phyloP scores from a whole-genome alignment of 2,113 vertebrate genomes.

The Tautogolabrus adspersus region DNA sequence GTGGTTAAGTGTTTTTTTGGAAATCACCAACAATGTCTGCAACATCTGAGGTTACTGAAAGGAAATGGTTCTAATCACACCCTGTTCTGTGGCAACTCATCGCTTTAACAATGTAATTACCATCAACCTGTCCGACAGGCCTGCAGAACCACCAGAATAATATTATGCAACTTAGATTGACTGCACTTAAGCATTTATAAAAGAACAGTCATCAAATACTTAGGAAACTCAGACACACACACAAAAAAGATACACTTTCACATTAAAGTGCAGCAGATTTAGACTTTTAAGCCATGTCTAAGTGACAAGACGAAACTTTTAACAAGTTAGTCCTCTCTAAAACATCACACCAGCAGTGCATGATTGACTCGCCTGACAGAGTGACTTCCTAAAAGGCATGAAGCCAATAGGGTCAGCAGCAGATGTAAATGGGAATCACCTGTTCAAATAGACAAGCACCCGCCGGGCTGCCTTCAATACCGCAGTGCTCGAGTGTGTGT shows the following conservation, averaged over 20 bases:
- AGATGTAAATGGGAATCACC: conserved; percentile 84
- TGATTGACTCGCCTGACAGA: conserved; percentile 58
- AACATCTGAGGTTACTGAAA: conserved; percentile 33
- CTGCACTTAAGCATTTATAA: conserved; percentile 9
- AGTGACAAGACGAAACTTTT: not conserved
- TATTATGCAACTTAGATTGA: conserved; percentile 47
- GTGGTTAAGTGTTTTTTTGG: too few species aligned
- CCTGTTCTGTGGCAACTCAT: conserved; percentile 53
- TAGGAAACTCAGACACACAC: conserved; percentile 10
- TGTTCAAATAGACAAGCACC: conserved; percentile 84
- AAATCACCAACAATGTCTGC: too few species aligned
- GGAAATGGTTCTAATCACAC: conserved; percentile 70
- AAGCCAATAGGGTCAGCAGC: conserved; percentile 74
- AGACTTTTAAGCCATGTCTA: not conserved
- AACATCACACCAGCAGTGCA: conserved; percentile 17
- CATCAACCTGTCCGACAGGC: conserved; percentile 52
- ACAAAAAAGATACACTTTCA: not conserved
- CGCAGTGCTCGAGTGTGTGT: conserved; percentile 40
- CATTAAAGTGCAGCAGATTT: not conserved
- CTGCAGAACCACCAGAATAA: conserved; percentile 33
- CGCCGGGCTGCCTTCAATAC: conserved; percentile 78
- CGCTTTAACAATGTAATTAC: conserved; percentile 53
- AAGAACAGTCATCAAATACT: not conserved
- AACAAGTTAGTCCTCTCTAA: not conserved
- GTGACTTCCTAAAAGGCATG: conserved; percentile 62